phyloP scores from a whole-genome alignment of 2,113 vertebrate species.

The Otis tarda region DNA sequence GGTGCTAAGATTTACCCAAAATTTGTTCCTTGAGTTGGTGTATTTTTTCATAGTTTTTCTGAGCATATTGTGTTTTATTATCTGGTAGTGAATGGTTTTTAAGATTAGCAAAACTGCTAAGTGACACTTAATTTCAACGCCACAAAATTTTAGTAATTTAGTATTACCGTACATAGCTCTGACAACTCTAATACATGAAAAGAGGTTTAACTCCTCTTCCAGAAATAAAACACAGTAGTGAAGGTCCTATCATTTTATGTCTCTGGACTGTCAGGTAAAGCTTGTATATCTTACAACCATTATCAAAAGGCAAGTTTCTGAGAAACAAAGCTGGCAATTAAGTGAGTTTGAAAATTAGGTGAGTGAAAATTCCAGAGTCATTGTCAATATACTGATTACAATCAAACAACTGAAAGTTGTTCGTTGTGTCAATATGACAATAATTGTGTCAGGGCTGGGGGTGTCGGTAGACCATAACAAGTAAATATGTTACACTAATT shows the following conservation, averaged over 20 bases:
- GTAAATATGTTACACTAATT: not conserved
- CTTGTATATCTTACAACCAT: not conserved
- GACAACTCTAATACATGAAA: not conserved
- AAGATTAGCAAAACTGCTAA: slow-evolving; percentile 15
- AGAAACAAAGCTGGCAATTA: not conserved
- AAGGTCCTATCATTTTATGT: not conserved
- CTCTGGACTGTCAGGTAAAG: not conserved
- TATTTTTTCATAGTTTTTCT: not conserved
- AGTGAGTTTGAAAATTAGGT: not conserved
- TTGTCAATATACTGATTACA: not conserved
- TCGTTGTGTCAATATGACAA: not conserved
- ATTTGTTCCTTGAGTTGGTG: not conserved
- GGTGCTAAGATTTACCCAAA: not conserved
- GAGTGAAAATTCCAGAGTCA: not conserved
- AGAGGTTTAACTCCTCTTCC: not conserved
- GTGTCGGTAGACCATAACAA: accelerated
- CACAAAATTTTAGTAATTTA: slow-evolving; percentile 31
- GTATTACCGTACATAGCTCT: not conserved
- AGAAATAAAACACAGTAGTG: not conserved
- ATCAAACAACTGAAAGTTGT: not conserved
- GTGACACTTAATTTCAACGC: slow-evolving; percentile 15
- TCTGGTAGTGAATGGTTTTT: not conserved
- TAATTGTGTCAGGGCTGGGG: not conserved
- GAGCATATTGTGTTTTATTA: not conserved
- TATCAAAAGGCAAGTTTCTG: not conserved